Base-by-base conservation (phyloP, 2,888 invertebrate species). In the Dromius quadrimaculatus region DNA sequence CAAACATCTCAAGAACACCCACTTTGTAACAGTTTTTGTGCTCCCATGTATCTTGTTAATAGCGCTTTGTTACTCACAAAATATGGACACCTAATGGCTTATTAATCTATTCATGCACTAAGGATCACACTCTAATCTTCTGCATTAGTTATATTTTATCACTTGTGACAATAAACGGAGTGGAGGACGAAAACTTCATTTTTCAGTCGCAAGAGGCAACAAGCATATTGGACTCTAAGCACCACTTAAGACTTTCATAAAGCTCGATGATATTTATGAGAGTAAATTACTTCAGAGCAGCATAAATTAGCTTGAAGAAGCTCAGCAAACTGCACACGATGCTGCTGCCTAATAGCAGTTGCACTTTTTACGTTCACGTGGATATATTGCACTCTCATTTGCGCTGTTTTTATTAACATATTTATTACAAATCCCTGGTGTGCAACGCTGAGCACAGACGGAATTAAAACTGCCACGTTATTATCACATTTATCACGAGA, bases 331-430 rank as follows among this genome's bases (percentile, higher is more conserved):
- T 45, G 63, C 63, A 20, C 13, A 15, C 22, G 47, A 41, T 41
- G 41, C 15, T 41, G 41, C 41, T 28, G 50, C 32, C 28, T 54
- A 54, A 54, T 54, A 23, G 50, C 13, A 6, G 13, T 20, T 54
- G 50, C 50, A 28, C 11, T 54, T 54, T 54, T 59, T 59, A 11
- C 59, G 11, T 5, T 34, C 47, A 43, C 15, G 8, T 17, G 4
- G 43, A 57, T 57, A 34, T 59, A 59, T 59, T 59, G 59, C 59
- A 36, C 59, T n/a, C n/a, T 59, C 59, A 59, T 59, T 59, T 59
- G 59, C 59, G 36, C 59, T 43, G 63, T 63, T 63, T 63, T 63
- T 63, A 45, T 63, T 45, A 63, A 63, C 43, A 63, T 63, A 63
- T 63, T 63, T 63, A 63, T 63, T 63, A 63, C 63, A 63, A 45